Conservation (phyloP, 92 coral and sea anemone species). For the Phymanthus crucifer region DNA sequence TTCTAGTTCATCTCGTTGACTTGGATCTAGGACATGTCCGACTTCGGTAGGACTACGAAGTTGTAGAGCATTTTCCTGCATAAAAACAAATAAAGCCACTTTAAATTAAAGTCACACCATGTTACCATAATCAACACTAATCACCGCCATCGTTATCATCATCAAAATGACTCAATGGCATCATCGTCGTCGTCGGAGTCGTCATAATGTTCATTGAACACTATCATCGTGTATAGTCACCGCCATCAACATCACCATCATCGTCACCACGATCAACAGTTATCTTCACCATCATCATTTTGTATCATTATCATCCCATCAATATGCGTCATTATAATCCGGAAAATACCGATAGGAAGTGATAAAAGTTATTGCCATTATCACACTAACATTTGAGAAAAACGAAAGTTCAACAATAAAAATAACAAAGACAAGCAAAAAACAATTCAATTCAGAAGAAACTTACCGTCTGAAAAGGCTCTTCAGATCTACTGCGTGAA, state of each 20-base stretch:
- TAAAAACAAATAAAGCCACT: background rate
- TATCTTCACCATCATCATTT: background rate
- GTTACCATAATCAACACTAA: background rate
- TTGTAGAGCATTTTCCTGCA: constrained; percentile 25
- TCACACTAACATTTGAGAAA: too few species aligned
- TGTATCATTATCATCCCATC: background rate
- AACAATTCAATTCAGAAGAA: background rate
- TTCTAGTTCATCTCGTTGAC: constrained; percentile 74
- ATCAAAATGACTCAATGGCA: background rate
- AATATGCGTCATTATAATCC: too few species aligned
- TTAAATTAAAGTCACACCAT: background rate
- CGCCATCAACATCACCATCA: background rate
- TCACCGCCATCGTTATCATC: background rate
- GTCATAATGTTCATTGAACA: background rate
- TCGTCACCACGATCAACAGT: background rate
- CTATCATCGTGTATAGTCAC: background rate
- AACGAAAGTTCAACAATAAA: background rate
- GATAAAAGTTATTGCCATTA: too few species aligned
- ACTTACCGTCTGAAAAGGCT: background rate
- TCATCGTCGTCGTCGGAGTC: too few species aligned
- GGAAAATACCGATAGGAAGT: too few species aligned
- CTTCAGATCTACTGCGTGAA: background rate
- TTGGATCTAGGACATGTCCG: constrained; percentile 46
- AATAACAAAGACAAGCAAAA: background rate
- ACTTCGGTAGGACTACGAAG: constrained; percentile 55